Percentiles rank a stretch among this genome's conserved stretches.
Conservation (phyloP, 2,113 vertebrate species). For the Apodemus speciosus region DNA sequence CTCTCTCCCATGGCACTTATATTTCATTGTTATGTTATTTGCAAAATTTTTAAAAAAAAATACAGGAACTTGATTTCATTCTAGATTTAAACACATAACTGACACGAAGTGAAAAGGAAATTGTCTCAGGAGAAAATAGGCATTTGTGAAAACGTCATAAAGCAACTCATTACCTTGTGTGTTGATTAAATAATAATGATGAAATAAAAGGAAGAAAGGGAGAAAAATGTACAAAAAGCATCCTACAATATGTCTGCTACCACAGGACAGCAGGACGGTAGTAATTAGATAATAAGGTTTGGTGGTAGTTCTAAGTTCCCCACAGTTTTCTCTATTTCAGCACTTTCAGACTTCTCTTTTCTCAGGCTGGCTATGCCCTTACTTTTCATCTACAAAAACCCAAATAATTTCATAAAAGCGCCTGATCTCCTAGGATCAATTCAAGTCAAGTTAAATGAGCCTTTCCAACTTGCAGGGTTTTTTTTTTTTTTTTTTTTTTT, state of each 20-base stretch:
- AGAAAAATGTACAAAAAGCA: not conserved
- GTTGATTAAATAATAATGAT: not conserved
- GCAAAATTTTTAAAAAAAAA: not conserved
- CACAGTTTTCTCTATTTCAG: conserved; percentile 13
- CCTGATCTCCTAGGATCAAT: not conserved
- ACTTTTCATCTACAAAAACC: not conserved
- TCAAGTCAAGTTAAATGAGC: not conserved
- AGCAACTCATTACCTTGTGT: not conserved
- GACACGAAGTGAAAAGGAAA: not conserved
- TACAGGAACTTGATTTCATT: not conserved
- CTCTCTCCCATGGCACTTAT: not conserved
- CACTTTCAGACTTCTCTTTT: not conserved
- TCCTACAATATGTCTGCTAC: not conserved
- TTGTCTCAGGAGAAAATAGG: not conserved
- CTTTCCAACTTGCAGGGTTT: not conserved
- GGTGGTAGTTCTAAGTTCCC: not conserved
- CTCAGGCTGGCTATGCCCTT: not conserved
- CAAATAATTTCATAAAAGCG: not conserved
- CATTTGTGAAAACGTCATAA: not conserved
- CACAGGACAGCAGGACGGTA: not conserved
- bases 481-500: no score
- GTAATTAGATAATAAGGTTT: not conserved
- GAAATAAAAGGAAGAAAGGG: not conserved
- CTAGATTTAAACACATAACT: not conserved
- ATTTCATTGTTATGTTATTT: not conserved